Base-by-base conservation (phyloP, 1,140 invertebrate species). In the silkworm (Bombyx mori) region DNA sequence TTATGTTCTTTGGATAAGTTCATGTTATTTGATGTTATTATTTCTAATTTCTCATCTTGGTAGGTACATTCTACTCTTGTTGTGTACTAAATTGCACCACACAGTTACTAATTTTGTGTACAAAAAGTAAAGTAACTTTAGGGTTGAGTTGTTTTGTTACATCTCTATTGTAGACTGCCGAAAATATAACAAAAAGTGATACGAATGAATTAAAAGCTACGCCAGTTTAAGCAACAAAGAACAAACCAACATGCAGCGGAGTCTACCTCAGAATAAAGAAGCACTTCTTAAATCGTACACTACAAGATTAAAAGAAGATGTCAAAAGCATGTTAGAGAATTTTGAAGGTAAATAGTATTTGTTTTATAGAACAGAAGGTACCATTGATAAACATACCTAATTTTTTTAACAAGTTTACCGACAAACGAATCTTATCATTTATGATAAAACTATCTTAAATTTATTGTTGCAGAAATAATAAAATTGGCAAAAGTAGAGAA, bases 281-380 rank as follows among this genome's bases (percentile, higher is more conserved):
- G 97, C 96, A 12, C 86, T 98, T 42, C 85, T 99, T 5, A 98
- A 98, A 88, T 97, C 95, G 0, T 99, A 98, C 76, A 95, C 95
- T 51, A 97, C 95, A 9, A 88, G 96, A 56, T 86, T 99, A 9
- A 98, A 98, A 89, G 97, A 98, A 85, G 97, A 98, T 88, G 94
- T 98, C 0, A 97, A 96, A 88, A 97, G 97, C 55, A 98, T 99
- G 95, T 81, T 98, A 44, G 97, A 98, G 82, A 99, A 99, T 86
- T 99, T 97, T 88, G 93, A 95, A 92, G 95, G 95, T 96, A 90
- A 75, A 18, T 44, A 10, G 42, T 54, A 10, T 47, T 47, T 12
- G n/a, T 6, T 7, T 2, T 47, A 3, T 47, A 47, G 6, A 3
- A 10, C 6, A 47, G 6, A 47, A 12, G 45, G 8, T 12, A 47